A percentile compares a stretch with the other conserved stretches of the same genome.
phyloP scores from a whole-genome alignment of 53 echinoderm and acorn worm genomes.

The Zoroaster sp. region DNA sequence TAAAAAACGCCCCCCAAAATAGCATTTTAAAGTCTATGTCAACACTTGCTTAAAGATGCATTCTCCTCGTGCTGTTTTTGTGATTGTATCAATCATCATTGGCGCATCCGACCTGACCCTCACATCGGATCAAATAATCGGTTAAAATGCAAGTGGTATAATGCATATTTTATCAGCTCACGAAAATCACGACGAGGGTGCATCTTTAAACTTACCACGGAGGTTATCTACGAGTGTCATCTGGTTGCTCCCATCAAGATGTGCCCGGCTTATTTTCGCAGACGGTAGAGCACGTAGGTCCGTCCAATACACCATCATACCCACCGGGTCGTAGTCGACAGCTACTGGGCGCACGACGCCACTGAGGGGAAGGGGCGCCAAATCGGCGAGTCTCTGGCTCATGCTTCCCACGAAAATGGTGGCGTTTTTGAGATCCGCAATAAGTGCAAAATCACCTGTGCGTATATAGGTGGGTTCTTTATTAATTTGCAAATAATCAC shows the following conservation, averaged over 20 bases:
- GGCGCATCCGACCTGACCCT: too few species aligned
- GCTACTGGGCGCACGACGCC: conserved; percentile 55
- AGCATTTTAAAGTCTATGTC: too few species aligned
- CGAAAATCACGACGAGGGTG: neutral
- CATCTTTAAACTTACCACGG: neutral
- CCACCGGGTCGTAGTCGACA: conserved; percentile 70
- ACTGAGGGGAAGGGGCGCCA: conserved; percentile 30
- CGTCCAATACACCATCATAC: conserved; percentile 69
- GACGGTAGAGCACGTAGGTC: conserved; percentile 35
- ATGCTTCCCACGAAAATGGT: neutral
- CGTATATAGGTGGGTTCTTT: too few species aligned
- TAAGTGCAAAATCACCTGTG: neutral
- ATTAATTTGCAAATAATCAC: too few species aligned
- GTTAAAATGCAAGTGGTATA: neutral
- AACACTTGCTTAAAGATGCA: too few species aligned
- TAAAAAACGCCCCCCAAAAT: too few species aligned
- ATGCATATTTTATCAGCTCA: neutral
- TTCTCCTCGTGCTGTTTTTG: too few species aligned
- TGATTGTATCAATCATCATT: too few species aligned
- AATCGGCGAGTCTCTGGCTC: neutral
- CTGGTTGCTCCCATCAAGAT: conserved; percentile 27
- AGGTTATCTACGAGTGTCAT: conserved; percentile 31
- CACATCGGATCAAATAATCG: neutral
- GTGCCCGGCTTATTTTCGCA: conserved; percentile 40
- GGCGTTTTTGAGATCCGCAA: neutral